phyloP scores from a whole-genome alignment of 2,888 invertebrate species.

The Globia sparganii region DNA sequence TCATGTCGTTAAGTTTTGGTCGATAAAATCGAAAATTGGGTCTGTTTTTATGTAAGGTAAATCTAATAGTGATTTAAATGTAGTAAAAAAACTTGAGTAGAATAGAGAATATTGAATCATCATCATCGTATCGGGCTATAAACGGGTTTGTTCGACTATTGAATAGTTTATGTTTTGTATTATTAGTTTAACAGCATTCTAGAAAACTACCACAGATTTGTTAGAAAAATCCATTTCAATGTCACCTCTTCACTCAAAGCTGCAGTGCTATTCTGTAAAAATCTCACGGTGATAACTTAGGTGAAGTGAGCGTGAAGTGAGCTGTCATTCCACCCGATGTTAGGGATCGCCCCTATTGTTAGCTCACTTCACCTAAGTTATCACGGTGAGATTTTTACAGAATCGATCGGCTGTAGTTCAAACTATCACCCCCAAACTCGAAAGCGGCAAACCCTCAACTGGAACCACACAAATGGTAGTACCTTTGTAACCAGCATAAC shows the following conservation, averaged over 20 bases:
- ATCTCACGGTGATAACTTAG: too few relatives aligned
- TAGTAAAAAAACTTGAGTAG: constrained; percentile 16
- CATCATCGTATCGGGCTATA: background rate
- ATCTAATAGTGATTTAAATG: constrained; percentile 27
- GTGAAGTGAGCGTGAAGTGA: too few relatives aligned
- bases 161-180: background rate
- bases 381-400: too few relatives aligned
- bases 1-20: constrained; percentile 19
- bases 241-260: background rate
- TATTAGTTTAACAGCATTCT: background rate
- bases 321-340: too few relatives aligned
- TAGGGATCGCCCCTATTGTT: too few relatives aligned
- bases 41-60: constrained; percentile 23
- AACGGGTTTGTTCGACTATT: constrained; percentile 1
- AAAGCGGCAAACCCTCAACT: constrained; percentile 30
- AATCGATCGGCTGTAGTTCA: too few relatives aligned
- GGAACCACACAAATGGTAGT: constrained; percentile 65
- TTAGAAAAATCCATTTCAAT: background rate
- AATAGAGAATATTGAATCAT: constrained; percentile 24
- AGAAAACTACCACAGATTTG: background rate
- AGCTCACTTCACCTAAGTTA: too few relatives aligned
- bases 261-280: too few relatives aligned
- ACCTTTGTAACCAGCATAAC: constrained; percentile 71
- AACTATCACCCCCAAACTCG: constrained; percentile 33
- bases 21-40: constrained; percentile 16